phyloP scores from a whole-genome alignment of 2,113 vertebrate genomes.

The Sinocyclocheilus grahami region DNA sequence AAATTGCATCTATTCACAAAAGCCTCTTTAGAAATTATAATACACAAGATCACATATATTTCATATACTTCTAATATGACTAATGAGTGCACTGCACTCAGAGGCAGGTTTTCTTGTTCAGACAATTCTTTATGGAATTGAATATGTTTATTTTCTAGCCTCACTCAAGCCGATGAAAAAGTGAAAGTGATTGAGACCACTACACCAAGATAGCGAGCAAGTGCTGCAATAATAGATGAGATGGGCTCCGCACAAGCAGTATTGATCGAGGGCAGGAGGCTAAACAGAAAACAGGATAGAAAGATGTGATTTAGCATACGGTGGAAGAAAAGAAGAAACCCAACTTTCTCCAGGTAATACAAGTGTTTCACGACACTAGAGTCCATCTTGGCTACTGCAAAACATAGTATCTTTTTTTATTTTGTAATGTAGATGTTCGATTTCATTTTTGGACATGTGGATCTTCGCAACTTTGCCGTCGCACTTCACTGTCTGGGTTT shows the following conservation, averaged over 20 bases:
- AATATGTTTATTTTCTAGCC: constrained; percentile 35
- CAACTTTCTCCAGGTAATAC: constrained; percentile 24
- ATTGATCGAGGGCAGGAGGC: constrained; percentile 51
- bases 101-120: not conserved
- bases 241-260: constrained; percentile 20
- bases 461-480: not conserved
- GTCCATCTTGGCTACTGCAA: not conserved
- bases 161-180: constrained; percentile 32
- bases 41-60: not conserved
- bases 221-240: constrained; percentile 40
- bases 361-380: not conserved
- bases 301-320: constrained; percentile 22
- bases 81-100: not conserved
- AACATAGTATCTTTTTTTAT: not conserved
- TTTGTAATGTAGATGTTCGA: constrained; percentile 12
- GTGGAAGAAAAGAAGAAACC: constrained; percentile 33
- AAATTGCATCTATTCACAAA: not conserved
- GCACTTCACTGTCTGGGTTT: not conserved
- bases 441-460: not conserved
- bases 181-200: constrained; percentile 29
- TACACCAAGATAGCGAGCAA: not conserved
- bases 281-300: constrained; percentile 40
- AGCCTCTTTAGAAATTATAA: not conserved
- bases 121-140: not conserved
- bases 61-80: not conserved